Percentiles rank a stretch among this genome's conserved stretches.
phyloP scores from a whole-genome alignment of 2,797 vertebrate genomes.

The Phylloscopus collybita region DNA sequence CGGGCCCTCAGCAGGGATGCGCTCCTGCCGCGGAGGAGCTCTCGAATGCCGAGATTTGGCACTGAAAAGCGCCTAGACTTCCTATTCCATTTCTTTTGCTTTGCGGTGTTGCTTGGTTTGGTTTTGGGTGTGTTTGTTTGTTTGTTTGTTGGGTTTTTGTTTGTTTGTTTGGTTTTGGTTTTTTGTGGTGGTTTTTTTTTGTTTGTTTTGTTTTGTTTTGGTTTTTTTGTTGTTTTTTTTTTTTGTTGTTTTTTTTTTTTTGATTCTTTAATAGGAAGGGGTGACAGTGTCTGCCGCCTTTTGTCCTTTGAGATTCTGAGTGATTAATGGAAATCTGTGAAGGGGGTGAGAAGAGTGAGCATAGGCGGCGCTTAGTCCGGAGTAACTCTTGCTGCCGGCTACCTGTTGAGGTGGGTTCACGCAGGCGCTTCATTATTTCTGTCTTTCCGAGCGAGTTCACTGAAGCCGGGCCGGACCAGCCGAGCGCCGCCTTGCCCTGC shows the following conservation, averaged over 20 bases:
- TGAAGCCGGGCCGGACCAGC: neutral
- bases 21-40: neutral
- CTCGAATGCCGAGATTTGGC: neutral
- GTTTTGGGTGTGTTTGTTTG: too few species aligned
- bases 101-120: neutral
- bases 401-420: neutral
- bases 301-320: neutral
- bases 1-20: neutral
- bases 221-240: neutral
- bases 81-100: rapidly evolving
- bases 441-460: neutral
- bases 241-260: too few species aligned
- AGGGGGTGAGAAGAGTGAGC: neutral
- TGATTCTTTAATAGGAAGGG: neutral
- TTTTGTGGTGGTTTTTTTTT: neutral
- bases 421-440: neutral
- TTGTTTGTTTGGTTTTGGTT: too few species aligned
- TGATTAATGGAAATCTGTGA: neutral
- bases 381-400: neutral
- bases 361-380: neutral
- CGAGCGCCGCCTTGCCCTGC: neutral
- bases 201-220: too few species aligned
- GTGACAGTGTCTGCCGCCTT: neutral
- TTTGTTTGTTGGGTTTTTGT: too few species aligned
- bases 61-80: neutral